These are phyloP conservation scores for Drosophila nasuta DNA, from an alignment of 1,140 invertebrate species.

Conservation along the genomic window DNA sequence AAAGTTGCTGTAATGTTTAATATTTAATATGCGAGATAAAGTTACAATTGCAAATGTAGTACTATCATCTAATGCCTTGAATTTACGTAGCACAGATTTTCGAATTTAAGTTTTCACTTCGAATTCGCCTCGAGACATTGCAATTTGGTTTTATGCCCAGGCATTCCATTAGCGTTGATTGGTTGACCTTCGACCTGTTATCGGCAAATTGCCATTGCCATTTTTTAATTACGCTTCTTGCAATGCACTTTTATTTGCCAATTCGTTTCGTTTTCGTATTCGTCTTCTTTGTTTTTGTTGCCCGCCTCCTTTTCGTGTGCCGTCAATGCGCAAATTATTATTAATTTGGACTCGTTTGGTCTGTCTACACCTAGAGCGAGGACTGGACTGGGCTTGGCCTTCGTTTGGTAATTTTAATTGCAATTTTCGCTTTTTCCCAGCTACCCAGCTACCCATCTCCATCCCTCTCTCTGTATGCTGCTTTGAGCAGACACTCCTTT, in stretches of 20 bases:
- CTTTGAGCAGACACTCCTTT: slow-evolving; percentile 11
- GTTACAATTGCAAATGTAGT: slow-evolving; percentile 25
- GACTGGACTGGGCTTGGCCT: slow-evolving; percentile 27
- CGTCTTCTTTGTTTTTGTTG: slow-evolving; percentile 26
- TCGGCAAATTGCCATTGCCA: slow-evolving; percentile 19
- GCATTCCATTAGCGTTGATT: slow-evolving; percentile 57
- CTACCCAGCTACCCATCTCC: not conserved
- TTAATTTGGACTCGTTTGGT: slow-evolving; percentile 67
- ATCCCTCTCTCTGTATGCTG: not conserved
- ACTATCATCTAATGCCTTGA: not conserved
- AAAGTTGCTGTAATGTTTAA: slow-evolving; percentile 35
- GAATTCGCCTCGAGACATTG: not conserved
- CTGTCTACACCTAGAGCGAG: slow-evolving; percentile 36
- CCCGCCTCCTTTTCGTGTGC: slow-evolving; percentile 7
- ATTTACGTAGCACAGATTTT: not conserved
- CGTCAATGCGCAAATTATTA: slow-evolving; percentile 77
- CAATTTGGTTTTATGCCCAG: slow-evolving; percentile 19
- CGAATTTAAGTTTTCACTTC: not conserved
- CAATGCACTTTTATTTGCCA: slow-evolving; percentile 33
- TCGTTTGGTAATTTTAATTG: slow-evolving; percentile 76
- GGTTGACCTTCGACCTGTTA: slow-evolving; percentile 57
- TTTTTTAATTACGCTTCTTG: slow-evolving; percentile 23
- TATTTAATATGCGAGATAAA: slow-evolving; percentile 33
- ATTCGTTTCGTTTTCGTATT: slow-evolving; percentile 1
- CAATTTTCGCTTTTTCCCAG: slow-evolving; percentile 63